phyloP scores from a whole-genome alignment of 2,113 vertebrate species.

The Heterotis niloticus region DNA sequence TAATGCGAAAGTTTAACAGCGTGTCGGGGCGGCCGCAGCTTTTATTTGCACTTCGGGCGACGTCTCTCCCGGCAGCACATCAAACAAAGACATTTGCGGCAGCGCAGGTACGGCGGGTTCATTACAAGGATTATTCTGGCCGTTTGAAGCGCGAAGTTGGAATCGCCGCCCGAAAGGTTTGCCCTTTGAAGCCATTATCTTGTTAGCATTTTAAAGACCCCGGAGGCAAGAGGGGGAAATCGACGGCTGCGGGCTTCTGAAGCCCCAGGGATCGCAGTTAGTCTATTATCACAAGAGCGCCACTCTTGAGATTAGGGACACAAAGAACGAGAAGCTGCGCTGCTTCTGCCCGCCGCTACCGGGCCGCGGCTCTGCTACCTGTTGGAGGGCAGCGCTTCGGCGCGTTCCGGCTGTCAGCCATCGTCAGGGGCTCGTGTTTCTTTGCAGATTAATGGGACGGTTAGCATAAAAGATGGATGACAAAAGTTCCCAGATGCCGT shows the following conservation, averaged over 20 bases:
- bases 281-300: conserved; percentile 30
- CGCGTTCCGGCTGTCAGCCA: too few relatives aligned
- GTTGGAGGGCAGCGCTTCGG: not conserved
- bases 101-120: conserved; percentile 30
- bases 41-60: not conserved
- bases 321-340: not conserved
- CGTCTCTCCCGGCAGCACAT: conserved; percentile 23
- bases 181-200: conserved; percentile 45
- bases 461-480: too few relatives aligned
- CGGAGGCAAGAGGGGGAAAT: conserved; percentile 26
- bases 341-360: not conserved
- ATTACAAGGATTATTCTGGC: conserved; percentile 5
- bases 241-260: conserved; percentile 21
- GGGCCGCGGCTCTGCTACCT: not conserved
- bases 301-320: conserved; percentile 20
- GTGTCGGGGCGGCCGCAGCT: not conserved
- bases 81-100: conserved; percentile 25
- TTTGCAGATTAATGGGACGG: too few relatives aligned
- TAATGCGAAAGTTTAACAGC: not conserved
- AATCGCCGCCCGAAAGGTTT: conserved; percentile 1
- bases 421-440: too few relatives aligned
- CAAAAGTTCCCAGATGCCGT: not conserved
- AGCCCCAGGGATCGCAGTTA: conserved; percentile 30
- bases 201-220: conserved; percentile 39
- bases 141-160: conserved; percentile 15